phyloP scores from a whole-genome alignment of 1,140 invertebrate species.

The Oppia nitens region DNA sequence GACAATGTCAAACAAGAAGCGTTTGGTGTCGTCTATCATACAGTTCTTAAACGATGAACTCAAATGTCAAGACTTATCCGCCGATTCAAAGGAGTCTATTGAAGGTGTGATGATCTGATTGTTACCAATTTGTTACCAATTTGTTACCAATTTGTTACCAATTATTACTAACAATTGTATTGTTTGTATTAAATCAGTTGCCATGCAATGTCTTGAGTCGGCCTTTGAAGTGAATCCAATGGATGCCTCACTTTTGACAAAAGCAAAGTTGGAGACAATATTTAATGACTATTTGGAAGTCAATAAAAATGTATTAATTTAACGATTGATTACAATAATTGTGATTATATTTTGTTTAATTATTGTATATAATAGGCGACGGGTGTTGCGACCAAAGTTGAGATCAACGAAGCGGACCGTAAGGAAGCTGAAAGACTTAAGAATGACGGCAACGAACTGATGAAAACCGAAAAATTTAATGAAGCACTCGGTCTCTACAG shows the following conservation, averaged over 20 bases:
- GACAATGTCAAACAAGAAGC: constrained; percentile 27
- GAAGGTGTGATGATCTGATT: constrained; percentile 32
- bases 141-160: not conserved
- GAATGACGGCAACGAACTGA: constrained; percentile 64
- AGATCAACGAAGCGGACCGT: constrained; percentile 36
- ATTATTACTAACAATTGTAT: not conserved
- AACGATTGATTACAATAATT: constrained; percentile 1
- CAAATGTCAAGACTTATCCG: constrained; percentile 23
- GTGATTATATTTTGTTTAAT: not conserved
- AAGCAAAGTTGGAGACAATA: constrained; percentile 22
- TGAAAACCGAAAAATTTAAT: constrained; percentile 57
- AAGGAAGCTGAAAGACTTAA: constrained; percentile 54
- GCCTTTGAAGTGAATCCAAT: constrained; percentile 43
- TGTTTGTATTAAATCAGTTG: constrained; percentile 32
- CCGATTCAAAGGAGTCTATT: constrained; percentile 56
- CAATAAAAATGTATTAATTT: constrained; percentile 14
- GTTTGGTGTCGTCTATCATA: constrained; percentile 29
- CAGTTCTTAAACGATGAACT: constrained; percentile 30
- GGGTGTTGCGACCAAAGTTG: constrained; percentile 4
- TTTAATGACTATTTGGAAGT: constrained; percentile 22
- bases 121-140: too few species aligned
- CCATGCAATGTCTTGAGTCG: constrained; percentile 65
- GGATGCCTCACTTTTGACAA: constrained; percentile 24
- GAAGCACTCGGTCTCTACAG: constrained; percentile 67
- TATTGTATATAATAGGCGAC: not conserved